Evolutionary conservation across 2,888 invertebrate species (phyloP).

Genomic region (Coremacera marginata): DNA sequence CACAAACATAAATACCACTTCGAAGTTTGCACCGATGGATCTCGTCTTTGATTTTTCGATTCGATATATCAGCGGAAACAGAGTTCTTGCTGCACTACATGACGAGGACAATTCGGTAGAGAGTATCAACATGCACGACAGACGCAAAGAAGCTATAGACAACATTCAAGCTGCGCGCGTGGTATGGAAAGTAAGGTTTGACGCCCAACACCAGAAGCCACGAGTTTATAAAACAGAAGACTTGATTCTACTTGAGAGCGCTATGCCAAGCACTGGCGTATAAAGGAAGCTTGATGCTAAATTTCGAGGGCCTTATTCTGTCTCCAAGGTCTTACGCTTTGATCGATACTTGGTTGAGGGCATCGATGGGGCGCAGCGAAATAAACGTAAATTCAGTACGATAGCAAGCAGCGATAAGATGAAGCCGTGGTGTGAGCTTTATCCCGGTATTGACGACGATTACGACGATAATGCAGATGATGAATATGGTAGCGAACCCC

Average conservation of each 20-base stretch:
- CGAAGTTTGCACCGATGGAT: conserved; percentile 43
- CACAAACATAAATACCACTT: conserved; percentile 15
- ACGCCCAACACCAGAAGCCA: conserved; percentile 33
- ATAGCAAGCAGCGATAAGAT: not conserved
- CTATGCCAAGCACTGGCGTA: conserved; percentile 30
- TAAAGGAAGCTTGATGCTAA: conserved; percentile 18
- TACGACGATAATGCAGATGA: conserved; percentile 18
- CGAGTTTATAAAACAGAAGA: conserved; percentile 29
- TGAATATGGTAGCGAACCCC: not conserved
- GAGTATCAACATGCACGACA: not conserved
- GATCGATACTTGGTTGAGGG: too few relatives aligned
- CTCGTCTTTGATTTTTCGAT: conserved; percentile 47
- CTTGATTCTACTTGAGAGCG: conserved; percentile 30
- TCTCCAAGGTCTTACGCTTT: too few relatives aligned
- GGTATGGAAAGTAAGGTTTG: conserved; percentile 38
- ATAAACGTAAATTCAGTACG: too few relatives aligned
- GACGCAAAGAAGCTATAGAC: conserved; percentile 28
- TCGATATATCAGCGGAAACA: conserved; percentile 39
- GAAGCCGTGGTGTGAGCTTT: conserved; percentile 41
- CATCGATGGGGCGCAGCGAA: too few relatives aligned
- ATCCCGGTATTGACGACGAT: conserved; percentile 34
- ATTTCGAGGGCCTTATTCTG: conserved; percentile 27
- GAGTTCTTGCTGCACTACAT: too few relatives aligned
- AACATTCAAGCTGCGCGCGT: conserved; percentile 33
- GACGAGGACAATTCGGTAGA: conserved; percentile 11